Percentiles rank a stretch among this genome's conserved stretches.
phyloP scores from a whole-genome alignment of 1,140 invertebrate species.

The Diploscapter pachys region DNA sequence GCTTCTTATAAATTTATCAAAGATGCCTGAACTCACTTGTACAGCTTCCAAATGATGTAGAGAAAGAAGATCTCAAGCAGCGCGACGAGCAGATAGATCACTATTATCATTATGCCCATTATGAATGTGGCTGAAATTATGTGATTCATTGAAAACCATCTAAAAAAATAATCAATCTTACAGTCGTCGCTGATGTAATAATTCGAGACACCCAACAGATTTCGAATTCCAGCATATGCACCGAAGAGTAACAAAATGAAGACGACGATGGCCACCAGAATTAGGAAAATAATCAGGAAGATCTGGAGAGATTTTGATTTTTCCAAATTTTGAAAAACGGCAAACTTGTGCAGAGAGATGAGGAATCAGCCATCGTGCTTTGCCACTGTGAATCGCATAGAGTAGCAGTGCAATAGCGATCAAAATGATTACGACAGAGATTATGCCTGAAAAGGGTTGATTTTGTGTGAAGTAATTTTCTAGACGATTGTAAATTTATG shows the following conservation, averaged over 20 bases:
- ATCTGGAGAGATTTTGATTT: constrained; percentile 37
- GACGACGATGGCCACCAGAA: constrained; percentile 53
- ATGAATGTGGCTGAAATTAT: constrained; percentile 48
- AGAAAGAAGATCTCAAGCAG: constrained; percentile 57
- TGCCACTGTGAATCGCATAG: constrained; percentile 57
- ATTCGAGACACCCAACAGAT: constrained; percentile 53
- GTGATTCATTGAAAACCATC: background rate
- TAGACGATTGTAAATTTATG: too few species aligned
- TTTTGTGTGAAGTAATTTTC: too few species aligned
- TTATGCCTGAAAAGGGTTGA: constrained; percentile 40
- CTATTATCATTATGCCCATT: constrained; percentile 53
- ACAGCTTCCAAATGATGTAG: constrained; percentile 56
- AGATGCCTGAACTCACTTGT: constrained; percentile 43
- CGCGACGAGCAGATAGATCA: constrained; percentile 54
- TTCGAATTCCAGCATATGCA: constrained; percentile 51
- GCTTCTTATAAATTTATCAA: background rate
- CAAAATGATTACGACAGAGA: constrained; percentile 54
- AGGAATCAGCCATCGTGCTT: constrained; percentile 51
- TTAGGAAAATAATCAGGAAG: constrained; percentile 55
- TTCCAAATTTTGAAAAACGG: background rate
- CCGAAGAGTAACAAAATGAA: constrained; percentile 53
- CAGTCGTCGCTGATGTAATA: constrained; percentile 58
- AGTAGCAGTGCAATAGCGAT: constrained; percentile 52
- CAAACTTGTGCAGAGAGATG: constrained; percentile 50
- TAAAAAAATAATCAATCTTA: constrained; percentile 30